phyloP scores from a whole-genome alignment of 2,888 invertebrate species.

The Cinara cedri region DNA sequence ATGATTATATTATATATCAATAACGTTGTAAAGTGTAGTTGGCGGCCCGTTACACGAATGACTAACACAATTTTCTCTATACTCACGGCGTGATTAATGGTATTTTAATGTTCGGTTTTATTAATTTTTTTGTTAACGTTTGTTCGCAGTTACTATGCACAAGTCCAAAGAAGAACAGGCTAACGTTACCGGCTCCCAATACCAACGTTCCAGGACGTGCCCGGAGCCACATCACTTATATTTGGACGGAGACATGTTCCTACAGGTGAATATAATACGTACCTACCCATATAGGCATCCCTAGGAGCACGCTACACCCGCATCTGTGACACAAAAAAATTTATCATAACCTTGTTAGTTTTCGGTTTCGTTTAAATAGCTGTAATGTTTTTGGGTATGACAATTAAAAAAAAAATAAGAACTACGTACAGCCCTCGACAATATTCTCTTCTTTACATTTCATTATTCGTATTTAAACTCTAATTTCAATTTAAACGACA shows the following conservation, averaged over 20 bases:
- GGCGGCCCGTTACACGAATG: slow-evolving; percentile 36
- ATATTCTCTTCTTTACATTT: too few relatives aligned
- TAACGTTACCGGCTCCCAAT: slow-evolving; percentile 63
- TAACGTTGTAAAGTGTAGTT: slow-evolving; percentile 3
- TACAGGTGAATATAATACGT: slow-evolving; percentile 83
- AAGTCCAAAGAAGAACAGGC: slow-evolving; percentile 82
- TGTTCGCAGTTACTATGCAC: slow-evolving; percentile 89
- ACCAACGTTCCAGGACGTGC: slow-evolving; percentile 69
- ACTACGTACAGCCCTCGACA: too few relatives aligned
- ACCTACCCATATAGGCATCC: too few relatives aligned
- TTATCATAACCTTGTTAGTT: too few relatives aligned
- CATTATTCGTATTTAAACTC: too few relatives aligned
- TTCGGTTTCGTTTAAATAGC: too few relatives aligned
- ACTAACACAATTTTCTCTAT: slow-evolving; percentile 38
- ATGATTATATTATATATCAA: too few relatives aligned
- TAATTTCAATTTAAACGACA: too few relatives aligned
- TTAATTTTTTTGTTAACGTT: slow-evolving; percentile 51
- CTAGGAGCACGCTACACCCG: too few relatives aligned
- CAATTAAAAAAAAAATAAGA: too few relatives aligned
- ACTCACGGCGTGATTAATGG: slow-evolving; percentile 44
- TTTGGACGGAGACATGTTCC: slow-evolving; percentile 92
- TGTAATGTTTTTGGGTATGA: too few relatives aligned
- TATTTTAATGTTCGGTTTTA: slow-evolving; percentile 41
- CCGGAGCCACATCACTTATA: slow-evolving; percentile 80
- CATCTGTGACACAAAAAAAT: too few relatives aligned